Evolutionary conservation across 2,113 vertebrate genomes (phyloP).

Genomic region (Anarrhichthys ocellatus): DNA sequence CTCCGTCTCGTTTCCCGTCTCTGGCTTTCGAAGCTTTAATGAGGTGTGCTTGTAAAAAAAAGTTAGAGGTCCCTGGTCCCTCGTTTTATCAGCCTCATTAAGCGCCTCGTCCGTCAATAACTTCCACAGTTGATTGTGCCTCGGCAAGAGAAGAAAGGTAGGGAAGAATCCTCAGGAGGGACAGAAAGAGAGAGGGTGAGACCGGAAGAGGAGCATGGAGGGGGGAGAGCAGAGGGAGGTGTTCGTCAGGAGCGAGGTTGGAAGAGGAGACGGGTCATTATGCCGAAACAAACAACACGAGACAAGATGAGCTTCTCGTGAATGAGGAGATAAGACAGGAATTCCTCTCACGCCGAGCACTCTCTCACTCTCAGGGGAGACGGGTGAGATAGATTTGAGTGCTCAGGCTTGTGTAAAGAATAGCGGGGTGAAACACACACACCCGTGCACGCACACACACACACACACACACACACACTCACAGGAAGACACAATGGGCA

Average conservation of each 20-base stretch:
- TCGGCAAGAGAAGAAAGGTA: constrained; percentile 26
- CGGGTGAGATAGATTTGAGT: constrained; percentile 56
- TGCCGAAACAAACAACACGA: constrained; percentile 51
- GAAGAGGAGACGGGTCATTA: constrained; percentile 27
- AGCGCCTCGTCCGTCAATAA: constrained; percentile 60
- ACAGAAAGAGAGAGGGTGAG: background rate
- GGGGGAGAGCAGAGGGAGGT: constrained; percentile 27
- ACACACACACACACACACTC: constrained; percentile 3
- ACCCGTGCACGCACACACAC: background rate
- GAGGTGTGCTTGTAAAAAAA: constrained; percentile 56
- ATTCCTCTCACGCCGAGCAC: constrained; percentile 54
- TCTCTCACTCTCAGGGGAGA: constrained; percentile 57
- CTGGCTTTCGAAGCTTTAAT: constrained; percentile 43
- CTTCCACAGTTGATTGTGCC: constrained; percentile 51
- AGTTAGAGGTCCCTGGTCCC: constrained; percentile 62
- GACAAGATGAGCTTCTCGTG: constrained; percentile 59
- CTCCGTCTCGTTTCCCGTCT: background rate
- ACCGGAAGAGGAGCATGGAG: background rate
- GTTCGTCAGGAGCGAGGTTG: constrained; percentile 31
- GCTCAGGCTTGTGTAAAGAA: constrained; percentile 61
- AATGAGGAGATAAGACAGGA: constrained; percentile 64
- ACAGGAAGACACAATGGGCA: constrained; percentile 36
- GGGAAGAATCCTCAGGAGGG: constrained; percentile 28
- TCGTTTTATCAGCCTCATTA: constrained; percentile 75
- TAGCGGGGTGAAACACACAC: constrained; percentile 20